phyloP scores from a whole-genome alignment of 2,113 vertebrate genomes.

The Alosa alosa region DNA sequence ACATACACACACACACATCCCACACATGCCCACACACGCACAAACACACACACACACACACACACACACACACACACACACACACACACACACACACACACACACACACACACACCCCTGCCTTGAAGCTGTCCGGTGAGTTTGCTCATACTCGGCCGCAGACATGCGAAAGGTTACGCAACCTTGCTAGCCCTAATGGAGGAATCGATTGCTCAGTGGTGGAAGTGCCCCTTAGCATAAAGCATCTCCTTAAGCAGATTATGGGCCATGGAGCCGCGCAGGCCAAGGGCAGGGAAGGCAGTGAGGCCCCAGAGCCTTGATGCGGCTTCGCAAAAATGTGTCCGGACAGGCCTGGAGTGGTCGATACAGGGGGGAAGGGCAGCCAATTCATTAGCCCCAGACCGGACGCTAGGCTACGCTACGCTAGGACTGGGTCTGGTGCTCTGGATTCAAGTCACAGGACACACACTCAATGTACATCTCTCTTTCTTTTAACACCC shows the following conservation, averaged over 20 bases:
- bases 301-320: constrained; percentile 40
- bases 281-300: constrained; percentile 26
- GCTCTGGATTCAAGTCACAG: background rate
- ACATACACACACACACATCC: background rate
- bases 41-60: background rate
- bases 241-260: constrained; percentile 66
- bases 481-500: background rate
- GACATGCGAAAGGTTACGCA: constrained; percentile 26
- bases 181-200: constrained; percentile 54
- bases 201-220: constrained; percentile 64
- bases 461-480: background rate
- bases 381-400: constrained; percentile 59
- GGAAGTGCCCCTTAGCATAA: constrained; percentile 67
- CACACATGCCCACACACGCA: too few species aligned
- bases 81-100: background rate
- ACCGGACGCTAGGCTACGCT: constrained; percentile 29
- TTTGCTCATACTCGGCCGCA: constrained; percentile 29
- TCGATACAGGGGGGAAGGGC: constrained; percentile 52
- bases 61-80: background rate
- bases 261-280: constrained; percentile 53
- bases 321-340: constrained; percentile 56
- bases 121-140: background rate
- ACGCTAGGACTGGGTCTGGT: background rate
- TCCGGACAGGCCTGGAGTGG: constrained; percentile 54
- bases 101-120: too few species aligned